Percentiles rank a stretch among this genome's conserved stretches.
phyloP scores from a whole-genome alignment of 2,113 vertebrate species.

The Corythoichthys haematopterus region DNA sequence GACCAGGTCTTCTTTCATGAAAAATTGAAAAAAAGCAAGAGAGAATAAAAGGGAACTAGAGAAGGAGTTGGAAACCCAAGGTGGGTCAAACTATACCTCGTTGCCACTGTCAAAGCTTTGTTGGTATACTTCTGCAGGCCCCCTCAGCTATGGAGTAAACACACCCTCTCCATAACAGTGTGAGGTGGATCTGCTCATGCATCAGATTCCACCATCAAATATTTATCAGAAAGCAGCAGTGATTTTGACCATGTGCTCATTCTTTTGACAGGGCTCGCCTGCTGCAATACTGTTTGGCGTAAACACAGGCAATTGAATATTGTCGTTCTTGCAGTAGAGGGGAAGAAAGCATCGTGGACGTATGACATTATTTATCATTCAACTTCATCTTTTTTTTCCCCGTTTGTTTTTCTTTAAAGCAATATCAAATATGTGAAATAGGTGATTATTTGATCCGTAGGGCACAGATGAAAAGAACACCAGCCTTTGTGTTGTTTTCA shows the following conservation, averaged over 20 bases:
- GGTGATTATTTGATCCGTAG: constrained; percentile 3
- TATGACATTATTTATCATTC: constrained; percentile 36
- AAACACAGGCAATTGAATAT: constrained; percentile 60
- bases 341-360: constrained; percentile 21
- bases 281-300: constrained; percentile 61
- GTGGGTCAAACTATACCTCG: constrained; percentile 46
- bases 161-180: constrained; percentile 65
- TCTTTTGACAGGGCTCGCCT: constrained; percentile 65
- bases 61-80: constrained; percentile 18
- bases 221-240: constrained; percentile 67
- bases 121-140: constrained; percentile 29
- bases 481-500: constrained; percentile 34
- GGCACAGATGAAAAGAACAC: constrained; percentile 27
- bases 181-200: constrained; percentile 61
- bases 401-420: constrained; percentile 8
- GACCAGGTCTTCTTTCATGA: constrained; percentile 59
- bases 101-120: constrained; percentile 32
- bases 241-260: constrained; percentile 67
- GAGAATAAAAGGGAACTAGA: constrained; percentile 21
- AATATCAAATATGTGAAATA: background rate
- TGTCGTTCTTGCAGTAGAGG: constrained; percentile 43
- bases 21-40: constrained; percentile 39
- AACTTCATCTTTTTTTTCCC: constrained; percentile 18
- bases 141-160: constrained; percentile 42
- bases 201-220: constrained; percentile 72